Percentiles rank a stretch among this genome's conserved stretches.
Conservation (phyloP, 2,113 vertebrate genomes). For the Eurystomus gularis region DNA sequence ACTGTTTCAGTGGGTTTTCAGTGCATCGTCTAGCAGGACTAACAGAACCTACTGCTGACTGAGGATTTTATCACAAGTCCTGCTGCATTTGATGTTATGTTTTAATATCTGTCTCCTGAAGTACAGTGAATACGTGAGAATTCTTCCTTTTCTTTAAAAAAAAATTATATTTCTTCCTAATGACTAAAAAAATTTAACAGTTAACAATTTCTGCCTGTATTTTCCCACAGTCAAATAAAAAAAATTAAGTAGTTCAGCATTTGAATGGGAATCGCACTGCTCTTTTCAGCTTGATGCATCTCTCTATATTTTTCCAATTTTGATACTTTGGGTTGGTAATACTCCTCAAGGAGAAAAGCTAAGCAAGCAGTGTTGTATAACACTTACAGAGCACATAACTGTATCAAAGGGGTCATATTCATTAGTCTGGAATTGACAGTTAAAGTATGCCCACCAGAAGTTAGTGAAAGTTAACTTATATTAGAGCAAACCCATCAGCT, state of each 20-base stretch:
- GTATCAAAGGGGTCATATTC: background rate
- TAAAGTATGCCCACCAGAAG: background rate
- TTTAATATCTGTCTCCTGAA: background rate
- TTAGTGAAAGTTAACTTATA: background rate
- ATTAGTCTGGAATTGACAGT: background rate
- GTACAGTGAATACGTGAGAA: background rate
- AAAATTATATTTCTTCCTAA: background rate
- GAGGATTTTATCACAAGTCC: background rate
- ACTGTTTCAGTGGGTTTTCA: slow-evolving; percentile 9
- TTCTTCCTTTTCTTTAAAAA: background rate
- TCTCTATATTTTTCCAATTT: background rate
- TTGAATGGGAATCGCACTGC: background rate
- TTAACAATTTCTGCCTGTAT: background rate
- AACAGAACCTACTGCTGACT: background rate
- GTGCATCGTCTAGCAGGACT: background rate
- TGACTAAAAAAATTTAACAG: background rate
- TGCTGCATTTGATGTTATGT: background rate
- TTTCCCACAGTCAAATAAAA: background rate
- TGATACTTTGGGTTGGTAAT: background rate
- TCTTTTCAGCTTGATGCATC: background rate
- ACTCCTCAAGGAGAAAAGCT: background rate
- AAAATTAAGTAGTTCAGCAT: background rate
- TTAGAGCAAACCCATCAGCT: background rate
- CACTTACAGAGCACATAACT: background rate
- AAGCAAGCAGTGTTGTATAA: background rate